Conservation (phyloP, 1,140 invertebrate species). For the Campoletis sonorensis region DNA sequence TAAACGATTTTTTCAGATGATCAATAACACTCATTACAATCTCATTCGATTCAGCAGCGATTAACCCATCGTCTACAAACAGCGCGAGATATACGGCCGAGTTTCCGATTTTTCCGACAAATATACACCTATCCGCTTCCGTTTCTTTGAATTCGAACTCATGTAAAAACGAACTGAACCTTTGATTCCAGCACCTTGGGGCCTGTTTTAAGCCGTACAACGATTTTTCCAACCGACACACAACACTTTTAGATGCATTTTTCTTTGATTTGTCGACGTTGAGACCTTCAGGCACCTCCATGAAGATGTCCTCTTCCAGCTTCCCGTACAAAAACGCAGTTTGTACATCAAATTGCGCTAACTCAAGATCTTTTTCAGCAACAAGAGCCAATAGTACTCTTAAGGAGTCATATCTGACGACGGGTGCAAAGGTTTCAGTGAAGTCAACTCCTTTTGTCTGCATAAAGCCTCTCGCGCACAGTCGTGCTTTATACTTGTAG, state of each 20-base stretch:
- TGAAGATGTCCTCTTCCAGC: slow-evolving; percentile 70
- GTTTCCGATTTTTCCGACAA: slow-evolving; percentile 32
- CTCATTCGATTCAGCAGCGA: slow-evolving; percentile 47
- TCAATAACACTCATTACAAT: slow-evolving; percentile 48
- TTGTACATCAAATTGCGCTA: slow-evolving; percentile 64
- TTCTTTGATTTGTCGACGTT: slow-evolving; percentile 36
- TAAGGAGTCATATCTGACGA: slow-evolving; percentile 60
- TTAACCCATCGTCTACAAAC: slow-evolving; percentile 53
- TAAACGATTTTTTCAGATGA: slow-evolving; percentile 52
- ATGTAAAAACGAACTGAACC: slow-evolving; percentile 51
- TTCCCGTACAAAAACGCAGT: slow-evolving; percentile 72
- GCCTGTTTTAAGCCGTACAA: slow-evolving; percentile 74
- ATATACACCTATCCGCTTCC: slow-evolving; percentile 55
- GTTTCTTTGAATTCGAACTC: slow-evolving; percentile 50
- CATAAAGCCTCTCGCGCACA: slow-evolving; percentile 59
- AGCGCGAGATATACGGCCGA: slow-evolving; percentile 40
- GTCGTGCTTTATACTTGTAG: slow-evolving; percentile 50
- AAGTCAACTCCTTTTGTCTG: slow-evolving; percentile 62
- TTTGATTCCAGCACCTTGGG: slow-evolving; percentile 68
- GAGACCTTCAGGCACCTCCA: slow-evolving; percentile 69
- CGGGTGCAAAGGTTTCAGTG: slow-evolving; percentile 60
- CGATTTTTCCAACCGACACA: slow-evolving; percentile 66
- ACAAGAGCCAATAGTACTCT: slow-evolving; percentile 62
- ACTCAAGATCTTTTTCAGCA: slow-evolving; percentile 57
- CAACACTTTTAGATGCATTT: slow-evolving; percentile 54